These are phyloP conservation scores for Diorhabda elongata DNA, from an alignment of 1,140 invertebrate species.

Conservation along the genomic window DNA sequence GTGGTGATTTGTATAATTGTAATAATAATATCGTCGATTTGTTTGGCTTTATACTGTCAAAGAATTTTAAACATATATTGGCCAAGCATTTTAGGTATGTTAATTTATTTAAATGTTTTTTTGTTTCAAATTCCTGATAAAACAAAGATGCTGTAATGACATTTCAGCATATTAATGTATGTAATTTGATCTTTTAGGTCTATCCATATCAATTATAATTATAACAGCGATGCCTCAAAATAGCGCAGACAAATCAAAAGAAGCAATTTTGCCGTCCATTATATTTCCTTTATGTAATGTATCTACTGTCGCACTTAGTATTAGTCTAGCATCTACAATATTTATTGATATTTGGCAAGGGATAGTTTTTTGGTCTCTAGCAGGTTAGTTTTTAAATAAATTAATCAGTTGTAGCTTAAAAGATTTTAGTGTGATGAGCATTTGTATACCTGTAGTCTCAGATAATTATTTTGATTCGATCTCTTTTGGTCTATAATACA, in stretches of 20 bases:
- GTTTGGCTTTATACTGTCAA: slow-evolving; percentile 17
- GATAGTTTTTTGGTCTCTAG: slow-evolving; percentile 27
- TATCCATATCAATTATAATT: slow-evolving; percentile 14
- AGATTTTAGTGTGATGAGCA: no score
- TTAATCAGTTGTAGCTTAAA: no score
- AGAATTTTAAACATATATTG: slow-evolving; percentile 22
- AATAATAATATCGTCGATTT: slow-evolving; percentile 17
- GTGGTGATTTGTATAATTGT: slow-evolving; percentile 21
- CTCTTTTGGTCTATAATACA: no score
- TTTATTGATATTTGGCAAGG: slow-evolving; percentile 26
- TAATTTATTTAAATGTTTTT: not conserved
- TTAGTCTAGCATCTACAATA: slow-evolving; percentile 19
- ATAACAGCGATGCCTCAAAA: slow-evolving; percentile 25
- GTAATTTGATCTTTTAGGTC: slow-evolving; percentile 11
- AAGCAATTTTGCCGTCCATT: slow-evolving; percentile 21
- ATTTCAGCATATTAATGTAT: not conserved
- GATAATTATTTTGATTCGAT: no score
- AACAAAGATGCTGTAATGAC: not conserved
- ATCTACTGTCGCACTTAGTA: slow-evolving; percentile 19
- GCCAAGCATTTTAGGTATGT: slow-evolving; percentile 25
- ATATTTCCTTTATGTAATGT: slow-evolving; percentile 22
- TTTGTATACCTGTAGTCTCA: no score
- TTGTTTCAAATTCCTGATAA: no score
- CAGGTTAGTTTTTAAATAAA: slow-evolving; percentile 16
- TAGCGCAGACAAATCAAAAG: slow-evolving; percentile 24